Conservation (phyloP, 2,888 invertebrate species). For the Drosophila acutilabella region DNA sequence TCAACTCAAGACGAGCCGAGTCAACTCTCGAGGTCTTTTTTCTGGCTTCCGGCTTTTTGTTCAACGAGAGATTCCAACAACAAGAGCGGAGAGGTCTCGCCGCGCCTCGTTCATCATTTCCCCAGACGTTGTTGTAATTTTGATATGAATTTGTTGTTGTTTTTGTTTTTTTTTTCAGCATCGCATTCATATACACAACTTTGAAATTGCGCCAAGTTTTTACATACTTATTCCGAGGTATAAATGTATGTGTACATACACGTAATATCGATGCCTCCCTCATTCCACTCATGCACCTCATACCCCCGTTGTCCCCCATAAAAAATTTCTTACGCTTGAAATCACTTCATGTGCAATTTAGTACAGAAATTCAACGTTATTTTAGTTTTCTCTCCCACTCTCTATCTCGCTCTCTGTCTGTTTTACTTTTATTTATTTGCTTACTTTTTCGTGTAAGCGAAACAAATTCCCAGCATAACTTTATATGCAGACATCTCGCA, state of each 20-base stretch:
- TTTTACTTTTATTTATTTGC: constrained; percentile 37
- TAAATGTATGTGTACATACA: constrained; percentile 7
- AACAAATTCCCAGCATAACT: constrained; percentile 74
- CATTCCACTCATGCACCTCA: constrained; percentile 5
- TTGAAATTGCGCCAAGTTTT: constrained; percentile 80
- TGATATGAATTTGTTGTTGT: constrained; percentile 63
- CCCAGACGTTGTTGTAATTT: constrained; percentile 69
- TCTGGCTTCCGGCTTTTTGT: constrained; percentile 57
- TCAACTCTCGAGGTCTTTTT: constrained; percentile 50
- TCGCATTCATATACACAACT: constrained; percentile 43
- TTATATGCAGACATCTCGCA: constrained; percentile 51
- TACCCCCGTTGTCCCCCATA: constrained; percentile 22
- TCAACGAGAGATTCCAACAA: constrained; percentile 23
- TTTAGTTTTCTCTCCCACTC: constrained; percentile 21
- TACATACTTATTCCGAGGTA: constrained; percentile 58
- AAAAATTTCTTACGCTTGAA: constrained; percentile 77
- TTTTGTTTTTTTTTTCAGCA: constrained; percentile 21
- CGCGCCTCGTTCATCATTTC: constrained; percentile 58
- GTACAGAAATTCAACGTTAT: constrained; percentile 66
- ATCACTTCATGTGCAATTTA: constrained; percentile 81
- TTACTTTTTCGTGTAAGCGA: constrained; percentile 43
- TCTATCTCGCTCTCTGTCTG: constrained; percentile 1
- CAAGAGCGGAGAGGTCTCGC: constrained; percentile 20
- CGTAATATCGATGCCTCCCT: constrained; percentile 59
- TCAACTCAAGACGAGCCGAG: constrained; percentile 27